These are phyloP conservation scores for Arizona elegans DNA, from an alignment of 2,113 vertebrate genomes.

Conservation along the genomic window DNA sequence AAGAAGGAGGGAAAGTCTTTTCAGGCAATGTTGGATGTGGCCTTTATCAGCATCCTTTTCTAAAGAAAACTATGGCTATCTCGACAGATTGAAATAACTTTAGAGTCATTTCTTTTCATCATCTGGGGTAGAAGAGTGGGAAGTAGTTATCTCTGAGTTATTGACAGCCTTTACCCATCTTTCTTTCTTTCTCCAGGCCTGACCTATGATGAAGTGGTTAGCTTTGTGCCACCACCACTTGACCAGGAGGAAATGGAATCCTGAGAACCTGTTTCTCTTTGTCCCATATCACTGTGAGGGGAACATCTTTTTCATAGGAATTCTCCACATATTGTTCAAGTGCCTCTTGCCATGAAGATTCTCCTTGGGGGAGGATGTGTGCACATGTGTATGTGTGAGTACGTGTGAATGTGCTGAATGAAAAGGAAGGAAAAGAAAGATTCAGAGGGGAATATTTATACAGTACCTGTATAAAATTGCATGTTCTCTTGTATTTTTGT, in stretches of 20 bases:
- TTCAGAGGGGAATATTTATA: constrained; percentile 25
- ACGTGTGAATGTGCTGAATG: constrained; percentile 33
- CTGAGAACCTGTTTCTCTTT: constrained; percentile 70
- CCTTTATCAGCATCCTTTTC: not conserved
- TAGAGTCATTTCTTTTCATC: not conserved
- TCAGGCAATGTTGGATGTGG: not conserved
- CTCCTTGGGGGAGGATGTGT: constrained; percentile 74
- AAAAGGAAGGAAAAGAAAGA: constrained; percentile 40
- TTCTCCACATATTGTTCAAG: constrained; percentile 81
- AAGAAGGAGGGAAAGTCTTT: not conserved
- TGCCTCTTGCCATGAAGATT: constrained; percentile 86
- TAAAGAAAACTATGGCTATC: not conserved
- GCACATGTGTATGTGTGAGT: constrained; percentile 48
- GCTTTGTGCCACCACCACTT: constrained; percentile 86
- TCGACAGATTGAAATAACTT: not conserved
- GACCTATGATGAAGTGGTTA: constrained; percentile 91
- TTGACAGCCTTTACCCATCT: not conserved
- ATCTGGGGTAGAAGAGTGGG: not conserved
- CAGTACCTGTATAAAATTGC: constrained; percentile 61
- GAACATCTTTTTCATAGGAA: constrained; percentile 71
- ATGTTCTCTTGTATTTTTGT: constrained; percentile 65
- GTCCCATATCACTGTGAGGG: constrained; percentile 74
- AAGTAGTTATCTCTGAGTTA: not conserved
- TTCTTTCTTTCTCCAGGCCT: constrained; percentile 73
- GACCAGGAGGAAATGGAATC: constrained; percentile 97